These are phyloP conservation scores for Philonicus albiceps DNA, from an alignment of 2,888 invertebrate genomes.

Conservation along the genomic window DNA sequence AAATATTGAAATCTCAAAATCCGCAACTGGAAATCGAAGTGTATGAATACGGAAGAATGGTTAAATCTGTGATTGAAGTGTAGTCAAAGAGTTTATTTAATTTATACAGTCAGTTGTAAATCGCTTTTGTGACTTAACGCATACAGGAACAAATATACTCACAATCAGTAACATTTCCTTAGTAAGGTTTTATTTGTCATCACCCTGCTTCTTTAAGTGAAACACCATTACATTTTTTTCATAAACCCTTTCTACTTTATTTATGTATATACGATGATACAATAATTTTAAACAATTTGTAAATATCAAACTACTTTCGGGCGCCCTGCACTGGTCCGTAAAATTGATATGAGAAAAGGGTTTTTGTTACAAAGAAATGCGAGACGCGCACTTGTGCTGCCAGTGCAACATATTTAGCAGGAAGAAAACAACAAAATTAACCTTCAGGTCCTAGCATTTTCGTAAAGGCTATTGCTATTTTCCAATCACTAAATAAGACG, in stretches of 20 bases:
- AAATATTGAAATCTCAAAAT: background rate
- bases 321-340: background rate
- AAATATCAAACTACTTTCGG: background rate
- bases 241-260: conserved; percentile 36
- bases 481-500: background rate
- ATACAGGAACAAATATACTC: background rate
- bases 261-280: background rate
- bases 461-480: background rate
- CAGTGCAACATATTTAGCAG: conserved; percentile 19
- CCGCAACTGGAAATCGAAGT: background rate
- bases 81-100: background rate
- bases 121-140: background rate
- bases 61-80: background rate
- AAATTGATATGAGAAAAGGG: conserved; percentile 11
- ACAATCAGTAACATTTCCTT: background rate
- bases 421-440: background rate
- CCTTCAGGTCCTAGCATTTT: background rate
- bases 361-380: background rate
- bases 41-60: conserved; percentile 10
- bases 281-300: conserved; percentile 12
- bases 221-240: background rate
- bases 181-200: background rate
- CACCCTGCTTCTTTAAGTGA: background rate
- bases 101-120: background rate
- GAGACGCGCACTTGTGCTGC: background rate